Conservation (phyloP, 2,113 vertebrate genomes). For the Formicarius rufipectus region DNA sequence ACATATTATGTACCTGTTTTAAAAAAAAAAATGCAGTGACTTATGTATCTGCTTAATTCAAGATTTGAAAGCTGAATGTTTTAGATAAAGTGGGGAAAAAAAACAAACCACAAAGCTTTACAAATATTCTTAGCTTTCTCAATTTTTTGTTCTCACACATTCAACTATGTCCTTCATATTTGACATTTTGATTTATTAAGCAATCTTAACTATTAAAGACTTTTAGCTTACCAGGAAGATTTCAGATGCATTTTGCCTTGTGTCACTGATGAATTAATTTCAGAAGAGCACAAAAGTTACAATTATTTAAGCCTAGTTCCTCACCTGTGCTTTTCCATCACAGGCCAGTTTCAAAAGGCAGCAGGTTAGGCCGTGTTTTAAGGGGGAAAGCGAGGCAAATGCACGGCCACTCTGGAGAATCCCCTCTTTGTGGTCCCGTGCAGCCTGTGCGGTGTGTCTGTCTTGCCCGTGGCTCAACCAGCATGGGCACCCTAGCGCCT, state of each 20-base stretch:
- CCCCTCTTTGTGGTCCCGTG: rapidly evolving
- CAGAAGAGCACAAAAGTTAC: constrained; percentile 86
- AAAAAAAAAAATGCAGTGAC: background rate
- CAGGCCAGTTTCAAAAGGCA: constrained; percentile 64
- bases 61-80: constrained; percentile 12
- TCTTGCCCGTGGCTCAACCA: rapidly evolving
- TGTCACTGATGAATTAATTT: constrained; percentile 93
- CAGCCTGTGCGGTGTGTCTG: rapidly evolving
- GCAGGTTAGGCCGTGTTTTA: constrained; percentile 70
- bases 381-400: background rate
- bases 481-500: rapidly evolving
- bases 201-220: constrained; percentile 86
- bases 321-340: constrained; percentile 69
- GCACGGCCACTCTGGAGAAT: rapidly evolving
- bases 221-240: constrained; percentile 78
- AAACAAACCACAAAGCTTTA: background rate
- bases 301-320: constrained; percentile 80
- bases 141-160: constrained; percentile 64
- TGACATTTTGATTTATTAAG: constrained; percentile 96
- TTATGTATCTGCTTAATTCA: background rate
- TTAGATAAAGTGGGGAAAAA: background rate
- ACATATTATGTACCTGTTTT: background rate
- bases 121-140: constrained; percentile 30
- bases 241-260: constrained; percentile 83
- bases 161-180: constrained; percentile 73